phyloP scores from a whole-genome alignment of 1,140 invertebrate species.

The Phthorimaea operculella region DNA sequence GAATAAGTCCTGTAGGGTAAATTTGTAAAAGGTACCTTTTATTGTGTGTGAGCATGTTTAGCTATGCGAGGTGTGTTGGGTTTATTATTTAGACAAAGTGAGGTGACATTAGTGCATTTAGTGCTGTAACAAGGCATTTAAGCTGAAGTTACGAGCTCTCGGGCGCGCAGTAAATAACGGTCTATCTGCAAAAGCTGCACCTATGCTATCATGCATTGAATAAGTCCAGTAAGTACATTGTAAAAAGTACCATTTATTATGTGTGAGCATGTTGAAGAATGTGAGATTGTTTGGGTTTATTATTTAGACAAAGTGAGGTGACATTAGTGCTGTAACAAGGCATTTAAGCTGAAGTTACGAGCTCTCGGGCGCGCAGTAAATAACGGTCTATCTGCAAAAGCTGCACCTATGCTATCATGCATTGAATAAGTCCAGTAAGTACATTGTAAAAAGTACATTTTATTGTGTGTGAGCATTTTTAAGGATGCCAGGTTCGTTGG shows the following conservation, averaged over 20 bases:
- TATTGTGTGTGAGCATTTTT: background rate
- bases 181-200: slow-evolving; percentile 34
- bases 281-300: slow-evolving; percentile 14
- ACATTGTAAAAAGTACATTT: too few relatives aligned
- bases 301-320: slow-evolving; percentile 14
- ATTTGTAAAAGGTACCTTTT: too few relatives aligned
- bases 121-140: slow-evolving; percentile 45
- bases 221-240: too few relatives aligned
- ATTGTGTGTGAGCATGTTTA: background rate
- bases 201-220: slow-evolving; percentile 7
- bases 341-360: slow-evolving; percentile 54
- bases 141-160: slow-evolving; percentile 44
- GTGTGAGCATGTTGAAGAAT: background rate
- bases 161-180: slow-evolving; percentile 45
- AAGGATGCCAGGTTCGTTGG: slow-evolving; percentile 8
- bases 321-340: slow-evolving; percentile 29
- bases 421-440: too few relatives aligned
- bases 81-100: slow-evolving; percentile 17
- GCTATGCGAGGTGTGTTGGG: slow-evolving; percentile 10
- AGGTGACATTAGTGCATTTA: slow-evolving; percentile 8
- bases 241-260: too few relatives aligned
- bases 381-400: slow-evolving; percentile 45
- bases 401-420: slow-evolving; percentile 11
- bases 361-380: slow-evolving; percentile 38
- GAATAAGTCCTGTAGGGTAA: too few relatives aligned